Percentiles rank a stretch among this genome's conserved stretches.
Conservation (phyloP, 2,797 vertebrate species). For the Paratrypauchen microcephalus region DNA sequence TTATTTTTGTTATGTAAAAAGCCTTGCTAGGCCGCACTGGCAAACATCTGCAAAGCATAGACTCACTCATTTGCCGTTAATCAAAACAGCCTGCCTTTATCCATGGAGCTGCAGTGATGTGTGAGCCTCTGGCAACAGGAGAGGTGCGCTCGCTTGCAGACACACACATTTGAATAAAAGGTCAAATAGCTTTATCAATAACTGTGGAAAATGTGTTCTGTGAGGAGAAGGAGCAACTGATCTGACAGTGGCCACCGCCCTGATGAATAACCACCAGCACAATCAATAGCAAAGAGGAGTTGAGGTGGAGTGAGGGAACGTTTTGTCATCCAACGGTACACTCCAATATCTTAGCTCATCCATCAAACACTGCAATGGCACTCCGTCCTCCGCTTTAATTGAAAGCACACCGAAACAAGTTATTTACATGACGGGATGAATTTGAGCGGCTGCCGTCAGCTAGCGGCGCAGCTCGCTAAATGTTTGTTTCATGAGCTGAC, state of each 20-base stretch:
- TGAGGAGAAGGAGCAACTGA: conserved; percentile 73
- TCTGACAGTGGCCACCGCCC: conserved; percentile 78
- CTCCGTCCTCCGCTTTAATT: conserved; percentile 78
- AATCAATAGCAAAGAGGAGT: conserved; percentile 81
- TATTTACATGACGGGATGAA: conserved; percentile 83
- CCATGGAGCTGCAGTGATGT: conserved; percentile 72
- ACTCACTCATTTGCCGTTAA: conserved; percentile 78
- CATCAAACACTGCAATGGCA: conserved; percentile 78
- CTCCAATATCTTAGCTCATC: conserved; percentile 82
- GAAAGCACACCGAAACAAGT: conserved; percentile 82
- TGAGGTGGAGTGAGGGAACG: conserved; percentile 78
- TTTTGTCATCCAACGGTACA: conserved; percentile 82
- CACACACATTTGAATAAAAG: conserved; percentile 76
- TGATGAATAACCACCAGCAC: conserved; percentile 79
- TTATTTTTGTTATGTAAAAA: conserved; percentile 75
- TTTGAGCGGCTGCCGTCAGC: conserved; percentile 68
- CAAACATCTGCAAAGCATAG: conserved; percentile 80
- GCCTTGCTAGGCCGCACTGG: conserved; percentile 61
- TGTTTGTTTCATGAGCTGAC: conserved; percentile 71
- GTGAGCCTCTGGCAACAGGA: conserved; percentile 70
- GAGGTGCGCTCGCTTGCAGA: conserved; percentile 52
- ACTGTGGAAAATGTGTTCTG: conserved; percentile 77
- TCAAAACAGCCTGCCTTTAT: conserved; percentile 78
- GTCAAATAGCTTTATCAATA: conserved; percentile 81
- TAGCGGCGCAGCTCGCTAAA: conserved; percentile 68